Base-by-base conservation (phyloP, 2,888 invertebrate genomes). In the Plemyria rubiginata region DNA sequence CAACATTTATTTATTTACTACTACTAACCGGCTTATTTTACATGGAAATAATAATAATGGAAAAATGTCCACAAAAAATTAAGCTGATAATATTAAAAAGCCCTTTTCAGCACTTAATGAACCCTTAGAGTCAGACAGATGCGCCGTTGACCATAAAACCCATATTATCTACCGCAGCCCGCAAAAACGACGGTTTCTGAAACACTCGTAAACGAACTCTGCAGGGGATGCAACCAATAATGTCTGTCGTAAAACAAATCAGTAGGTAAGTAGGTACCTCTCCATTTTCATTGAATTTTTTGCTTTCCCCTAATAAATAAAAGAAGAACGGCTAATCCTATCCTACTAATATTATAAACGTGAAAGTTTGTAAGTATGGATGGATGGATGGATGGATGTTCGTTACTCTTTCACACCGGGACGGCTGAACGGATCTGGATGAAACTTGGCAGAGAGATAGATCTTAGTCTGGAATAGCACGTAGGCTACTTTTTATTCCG, bases 101-200 rank as follows among this genome's bases (percentile, higher is more conserved):
- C 45, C 16, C 16, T 48, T 48, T 38, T 12, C 66, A 70, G 68
- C 68, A 68, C 62, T 66, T 68, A 57, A 32, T 62, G 58, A 68
- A 51, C 66, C 66, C 70, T 67, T 67, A 72, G 28, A 76, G 74
- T 60, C 59, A 70, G 72, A 72, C 85, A 81, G 84, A 88, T 85
- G 85, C 75, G 77, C 75, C 82, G 82, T 84, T 76, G 79, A 75
- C 77, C 82, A 76, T 89, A 87, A 90, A 90, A 88, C 83, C 72
- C 77, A 77, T 80, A 84, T 84, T 84, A 84, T 81, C 82, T 81
- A 71, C 78, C 71, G 68, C 54, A 54, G 73, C 74, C 73, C 73
- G 76, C 80, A 78, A 81, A 76, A 80, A 65, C 65, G 65, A 74
- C 76, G 83, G 85, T 88, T 89, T 88, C 88, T 90, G 86, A 88